Base-by-base conservation (phyloP, 1,140 invertebrate genomes). In the Hylaeus volcanicus region DNA sequence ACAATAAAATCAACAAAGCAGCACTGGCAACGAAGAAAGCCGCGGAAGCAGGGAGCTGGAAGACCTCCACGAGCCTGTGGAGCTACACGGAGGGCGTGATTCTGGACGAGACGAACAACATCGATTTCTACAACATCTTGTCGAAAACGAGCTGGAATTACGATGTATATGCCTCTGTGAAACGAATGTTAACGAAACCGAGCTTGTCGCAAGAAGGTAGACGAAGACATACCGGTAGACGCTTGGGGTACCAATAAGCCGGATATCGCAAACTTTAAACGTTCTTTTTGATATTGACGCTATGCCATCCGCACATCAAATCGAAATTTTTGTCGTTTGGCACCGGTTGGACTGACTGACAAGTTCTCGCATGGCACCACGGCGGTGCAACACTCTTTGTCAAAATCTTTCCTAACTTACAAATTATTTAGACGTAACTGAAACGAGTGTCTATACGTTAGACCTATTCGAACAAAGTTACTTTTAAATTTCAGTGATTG, bases 91-190 rank as follows among this genome's bases (percentile, higher is more conserved):
- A 98, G 92, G 48, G 53, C 8, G 93, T 95, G 0, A 94, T 97
- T 74, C 77, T 94, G 4, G 6, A 81, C 5, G 90, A 92, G 15
- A 96, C 96, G 0, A 92, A 94, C 65, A 94, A 94, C 45, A 95
- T 98, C 9, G 96, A 97, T 88, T 97, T 97, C 88, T 98, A 98
- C 86, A 97, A 98, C 89, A 96, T 98, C 81, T 89, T 97, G 11
- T 95, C 93, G 41, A 94, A 94, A 87, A 91, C 91, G 71, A 70
- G 9, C 26, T n/a, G 37, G 11, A 0, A 3, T 2, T 0, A 2
- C 1, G 8, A 1, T 1, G 11, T 5, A 0, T 3, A 53, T 5
- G 26, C 65, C 5, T 2, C 5, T 14, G 1, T 1, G 4, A 14
- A 41, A 4, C 37, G 3, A 0, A 8, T 73, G n/a, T 2, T 1